phyloP scores from a whole-genome alignment of 1,140 invertebrate genomes.

The Helicorthomorpha holstii region DNA sequence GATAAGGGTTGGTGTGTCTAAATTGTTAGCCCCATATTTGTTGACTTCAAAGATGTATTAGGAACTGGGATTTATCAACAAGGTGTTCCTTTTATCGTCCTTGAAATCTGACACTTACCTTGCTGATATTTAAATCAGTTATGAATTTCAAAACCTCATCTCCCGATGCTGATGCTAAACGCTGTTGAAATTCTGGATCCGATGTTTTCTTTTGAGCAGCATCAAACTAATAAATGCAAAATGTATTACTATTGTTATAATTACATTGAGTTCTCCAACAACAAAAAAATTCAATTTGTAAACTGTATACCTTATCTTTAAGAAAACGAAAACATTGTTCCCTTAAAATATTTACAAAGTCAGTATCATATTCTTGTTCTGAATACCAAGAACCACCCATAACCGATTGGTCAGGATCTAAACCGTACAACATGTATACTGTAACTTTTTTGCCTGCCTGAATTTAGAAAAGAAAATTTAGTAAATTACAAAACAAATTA shows the following conservation, averaged over 20 bases:
- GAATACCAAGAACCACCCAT: constrained; percentile 97
- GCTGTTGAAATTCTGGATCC: constrained; percentile 7
- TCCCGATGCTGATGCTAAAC: constrained; percentile 24
- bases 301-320: constrained; percentile 31
- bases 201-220: constrained; percentile 12
- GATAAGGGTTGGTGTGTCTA: no score
- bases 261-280: not conserved
- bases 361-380: constrained; percentile 92
- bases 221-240: not conserved
- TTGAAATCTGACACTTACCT: no score
- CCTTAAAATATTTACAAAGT: constrained; percentile 92
- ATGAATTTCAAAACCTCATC: constrained; percentile 53
- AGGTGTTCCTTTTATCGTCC: no score
- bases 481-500: not conserved
- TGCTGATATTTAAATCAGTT: constrained; percentile 76
- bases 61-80: no score
- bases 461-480: constrained; percentile 15
- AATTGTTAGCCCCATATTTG: no score
- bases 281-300: constrained; percentile 23
- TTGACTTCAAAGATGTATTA: no score
- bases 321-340: constrained; percentile 71
- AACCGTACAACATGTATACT: constrained; percentile 86
- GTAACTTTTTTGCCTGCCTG: constrained; percentile 54
- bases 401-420: constrained; percentile 86
- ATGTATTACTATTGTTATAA: not conserved